A percentile compares a stretch with the other conserved stretches of the same genome.
These are phyloP conservation scores for Miniopterus natalensis DNA, from an alignment of 2,113 vertebrate genomes.

Conservation along the genomic window DNA sequence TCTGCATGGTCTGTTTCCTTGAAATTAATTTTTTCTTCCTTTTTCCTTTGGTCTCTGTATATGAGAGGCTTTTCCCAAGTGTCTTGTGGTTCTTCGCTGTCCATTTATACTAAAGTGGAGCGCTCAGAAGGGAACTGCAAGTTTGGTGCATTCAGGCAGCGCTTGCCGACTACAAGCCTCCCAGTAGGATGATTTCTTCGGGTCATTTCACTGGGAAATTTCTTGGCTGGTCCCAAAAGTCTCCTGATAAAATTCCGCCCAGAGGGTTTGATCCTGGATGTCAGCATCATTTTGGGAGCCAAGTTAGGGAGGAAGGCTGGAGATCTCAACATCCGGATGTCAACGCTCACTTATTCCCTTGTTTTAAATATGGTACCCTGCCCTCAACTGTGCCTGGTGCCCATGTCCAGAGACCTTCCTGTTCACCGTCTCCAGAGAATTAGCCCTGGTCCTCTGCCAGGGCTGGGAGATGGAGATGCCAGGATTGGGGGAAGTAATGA, in stretches of 20 bases:
- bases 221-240: not conserved
- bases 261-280: not conserved
- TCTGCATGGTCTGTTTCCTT: not conserved
- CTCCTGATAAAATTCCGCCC: not conserved
- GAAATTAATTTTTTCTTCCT: not conserved
- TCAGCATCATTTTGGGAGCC: not conserved
- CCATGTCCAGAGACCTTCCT: accelerated
- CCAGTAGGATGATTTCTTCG: not conserved
- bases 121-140: not conserved
- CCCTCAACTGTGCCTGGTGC: not conserved
- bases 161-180: not conserved
- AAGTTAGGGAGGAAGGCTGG: not conserved
- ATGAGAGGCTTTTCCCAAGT: not conserved
- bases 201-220: not conserved
- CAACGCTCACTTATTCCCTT: not conserved
- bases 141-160: not conserved
- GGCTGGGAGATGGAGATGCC: not conserved
- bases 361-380: not conserved
- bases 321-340: too few species aligned
- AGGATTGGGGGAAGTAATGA: not conserved
- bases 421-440: not conserved
- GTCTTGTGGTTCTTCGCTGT: not conserved
- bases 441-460: not conserved
- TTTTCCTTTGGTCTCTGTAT: not conserved
- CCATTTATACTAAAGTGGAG: not conserved